phyloP scores from a whole-genome alignment of 53 echinoderm and acorn worm species.

The Crossaster papposus region DNA sequence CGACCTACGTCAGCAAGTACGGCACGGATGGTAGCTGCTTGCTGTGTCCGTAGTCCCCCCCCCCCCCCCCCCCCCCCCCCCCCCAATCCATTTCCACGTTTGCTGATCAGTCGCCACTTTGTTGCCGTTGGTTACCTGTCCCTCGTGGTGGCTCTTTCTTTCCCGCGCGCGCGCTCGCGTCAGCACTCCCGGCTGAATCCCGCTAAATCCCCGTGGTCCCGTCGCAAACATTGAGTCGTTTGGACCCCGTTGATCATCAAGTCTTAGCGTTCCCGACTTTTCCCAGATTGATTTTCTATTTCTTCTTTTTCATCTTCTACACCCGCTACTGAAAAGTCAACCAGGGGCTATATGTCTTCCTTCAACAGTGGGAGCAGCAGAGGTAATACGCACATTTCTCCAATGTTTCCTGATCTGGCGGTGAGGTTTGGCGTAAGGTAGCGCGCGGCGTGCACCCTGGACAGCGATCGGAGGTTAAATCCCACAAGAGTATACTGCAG shows the following conservation, averaged over 20 bases:
- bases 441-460: background rate
- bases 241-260: constrained; percentile 43
- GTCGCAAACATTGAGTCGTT: constrained; percentile 49
- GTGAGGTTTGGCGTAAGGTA: background rate
- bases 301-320: background rate
- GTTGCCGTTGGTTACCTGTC: constrained; percentile 49
- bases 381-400: constrained; percentile 12
- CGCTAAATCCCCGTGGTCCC: constrained; percentile 35
- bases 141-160: background rate
- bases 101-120: constrained; percentile 31
- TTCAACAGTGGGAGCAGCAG: constrained; percentile 30
- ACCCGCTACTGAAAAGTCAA: constrained; percentile 17
- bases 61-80: background rate
- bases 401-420: background rate
- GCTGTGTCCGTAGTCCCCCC: background rate
- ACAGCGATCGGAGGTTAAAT: background rate
- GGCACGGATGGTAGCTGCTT: constrained; percentile 5
- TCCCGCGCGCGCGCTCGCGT: constrained; percentile 27
- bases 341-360: constrained; percentile 33
- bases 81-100: too few relatives aligned
- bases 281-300: constrained; percentile 52
- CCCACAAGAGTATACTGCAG: background rate
- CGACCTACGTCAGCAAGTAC: constrained; percentile 44
- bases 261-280: constrained; percentile 44
- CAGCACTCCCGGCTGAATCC: constrained; percentile 11